Evolutionary conservation across 2,797 vertebrate species (phyloP).

Genomic region (Macrochelys suwanniensis): DNA sequence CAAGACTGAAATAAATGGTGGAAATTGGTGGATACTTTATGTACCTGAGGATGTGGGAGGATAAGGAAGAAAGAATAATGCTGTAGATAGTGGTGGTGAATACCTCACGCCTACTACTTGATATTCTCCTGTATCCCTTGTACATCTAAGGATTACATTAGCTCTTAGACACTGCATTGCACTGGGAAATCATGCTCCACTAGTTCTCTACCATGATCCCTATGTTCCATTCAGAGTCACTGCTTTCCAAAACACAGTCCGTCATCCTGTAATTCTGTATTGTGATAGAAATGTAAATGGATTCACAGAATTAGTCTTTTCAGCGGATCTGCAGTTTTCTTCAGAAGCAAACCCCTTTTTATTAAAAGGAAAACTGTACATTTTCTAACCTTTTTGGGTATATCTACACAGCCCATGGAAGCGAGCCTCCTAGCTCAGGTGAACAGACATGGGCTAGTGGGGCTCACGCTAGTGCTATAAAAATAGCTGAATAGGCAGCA

Average conservation of each 20-base stretch:
- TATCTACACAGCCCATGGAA: background rate
- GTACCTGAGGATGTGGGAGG: background rate
- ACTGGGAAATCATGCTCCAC: background rate
- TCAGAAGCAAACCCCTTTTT: background rate
- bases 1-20: background rate
- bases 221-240: constrained; percentile 32
- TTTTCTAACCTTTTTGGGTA: background rate
- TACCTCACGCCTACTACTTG: background rate
- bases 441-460: too few species aligned
- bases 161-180: background rate
- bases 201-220: background rate
- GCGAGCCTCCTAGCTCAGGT: background rate
- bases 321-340: constrained; percentile 2
- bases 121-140: background rate
- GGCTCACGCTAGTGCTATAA: background rate
- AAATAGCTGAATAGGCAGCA: background rate
- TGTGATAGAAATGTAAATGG: background rate
- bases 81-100: background rate
- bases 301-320: background rate
- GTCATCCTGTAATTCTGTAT: background rate
- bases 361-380: background rate
- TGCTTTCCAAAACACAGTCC: background rate
- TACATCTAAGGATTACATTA: background rate
- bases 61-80: background rate
- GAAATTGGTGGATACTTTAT: background rate